phyloP scores from a whole-genome alignment of 2,113 vertebrate genomes.

The Ammospiza nelsoni region DNA sequence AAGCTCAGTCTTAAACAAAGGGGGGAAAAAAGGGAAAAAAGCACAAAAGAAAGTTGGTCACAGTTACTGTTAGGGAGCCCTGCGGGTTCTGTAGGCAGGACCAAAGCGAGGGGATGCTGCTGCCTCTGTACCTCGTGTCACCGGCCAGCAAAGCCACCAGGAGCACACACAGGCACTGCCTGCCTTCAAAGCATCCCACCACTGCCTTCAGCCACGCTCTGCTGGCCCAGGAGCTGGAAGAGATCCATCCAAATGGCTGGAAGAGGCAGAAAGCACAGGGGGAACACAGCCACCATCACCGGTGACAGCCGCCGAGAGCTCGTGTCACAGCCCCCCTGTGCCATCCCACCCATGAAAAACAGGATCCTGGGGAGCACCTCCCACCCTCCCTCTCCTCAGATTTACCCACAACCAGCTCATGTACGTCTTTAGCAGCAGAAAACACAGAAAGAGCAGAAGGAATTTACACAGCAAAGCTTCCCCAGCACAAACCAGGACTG shows the following conservation, averaged over 20 bases:
- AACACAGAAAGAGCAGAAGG: background rate
- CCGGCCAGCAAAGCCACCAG: conserved; percentile 50
- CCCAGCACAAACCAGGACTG: background rate
- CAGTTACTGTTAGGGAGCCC: conserved; percentile 58
- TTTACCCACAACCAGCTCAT: background rate
- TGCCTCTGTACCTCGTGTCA: conserved; percentile 58
- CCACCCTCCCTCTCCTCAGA: background rate
- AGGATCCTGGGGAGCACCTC: background rate
- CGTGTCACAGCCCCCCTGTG: background rate
- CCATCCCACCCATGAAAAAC: background rate
- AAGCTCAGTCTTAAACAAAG: conserved; percentile 67
- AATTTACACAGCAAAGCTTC: background rate
- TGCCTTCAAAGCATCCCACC: background rate
- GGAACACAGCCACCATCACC: accelerated
- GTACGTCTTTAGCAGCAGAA: background rate
- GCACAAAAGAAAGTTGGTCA: conserved; percentile 61
- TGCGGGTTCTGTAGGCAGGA: conserved; percentile 34
- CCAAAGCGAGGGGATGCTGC: conserved; percentile 57
- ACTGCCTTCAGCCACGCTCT: background rate
- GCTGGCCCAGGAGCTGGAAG: background rate
- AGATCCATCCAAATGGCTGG: background rate
- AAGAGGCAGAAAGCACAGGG: background rate
- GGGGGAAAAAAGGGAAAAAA: conserved; percentile 33
- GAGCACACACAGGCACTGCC: conserved; percentile 33
- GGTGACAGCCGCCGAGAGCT: accelerated